Percentiles rank a stretch among this genome's conserved stretches.
Conservation (phyloP, 2,888 invertebrate genomes). For the Dasysyrphus tricinctus region DNA sequence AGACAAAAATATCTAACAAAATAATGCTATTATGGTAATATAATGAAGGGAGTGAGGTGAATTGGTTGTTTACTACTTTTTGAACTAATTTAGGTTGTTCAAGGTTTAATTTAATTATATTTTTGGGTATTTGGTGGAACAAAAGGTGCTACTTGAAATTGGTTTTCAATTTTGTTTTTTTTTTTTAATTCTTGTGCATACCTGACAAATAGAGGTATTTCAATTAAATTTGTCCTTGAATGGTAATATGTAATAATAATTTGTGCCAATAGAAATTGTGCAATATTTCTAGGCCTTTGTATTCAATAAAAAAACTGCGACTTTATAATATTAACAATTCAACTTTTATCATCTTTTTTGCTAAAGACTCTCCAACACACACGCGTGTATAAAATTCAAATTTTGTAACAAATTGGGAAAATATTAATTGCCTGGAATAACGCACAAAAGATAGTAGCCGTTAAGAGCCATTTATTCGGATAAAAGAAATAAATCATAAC, state of each 20-base stretch:
- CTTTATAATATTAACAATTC: neutral
- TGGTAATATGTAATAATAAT: neutral
- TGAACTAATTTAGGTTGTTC: slow-evolving; percentile 16
- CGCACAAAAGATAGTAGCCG: slow-evolving; percentile 11
- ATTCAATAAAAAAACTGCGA: neutral
- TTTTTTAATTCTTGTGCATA: neutral
- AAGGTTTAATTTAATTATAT: slow-evolving; percentile 47
- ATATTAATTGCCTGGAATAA: slow-evolving; percentile 33
- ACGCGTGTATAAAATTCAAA: slow-evolving; percentile 15
- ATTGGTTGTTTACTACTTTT: neutral
- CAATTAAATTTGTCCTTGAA: slow-evolving; percentile 21
- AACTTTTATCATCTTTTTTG: slow-evolving; percentile 8
- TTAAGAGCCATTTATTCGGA: slow-evolving; percentile 16
- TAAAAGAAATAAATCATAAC: slow-evolving; percentile 19
- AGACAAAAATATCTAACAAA: slow-evolving; percentile 4
- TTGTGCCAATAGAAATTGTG: slow-evolving; percentile 31
- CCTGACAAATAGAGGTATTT: neutral
- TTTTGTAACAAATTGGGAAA: slow-evolving; percentile 29
- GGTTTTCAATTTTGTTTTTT: neutral
- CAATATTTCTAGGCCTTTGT: slow-evolving; percentile 4
- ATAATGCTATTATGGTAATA: neutral
- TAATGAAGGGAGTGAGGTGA: neutral
- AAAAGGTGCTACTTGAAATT: slow-evolving; percentile 28
- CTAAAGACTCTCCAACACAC: neutral
- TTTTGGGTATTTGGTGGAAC: neutral